Conservation (phyloP, 2,797 vertebrate species). For the Ceryle rudis region DNA sequence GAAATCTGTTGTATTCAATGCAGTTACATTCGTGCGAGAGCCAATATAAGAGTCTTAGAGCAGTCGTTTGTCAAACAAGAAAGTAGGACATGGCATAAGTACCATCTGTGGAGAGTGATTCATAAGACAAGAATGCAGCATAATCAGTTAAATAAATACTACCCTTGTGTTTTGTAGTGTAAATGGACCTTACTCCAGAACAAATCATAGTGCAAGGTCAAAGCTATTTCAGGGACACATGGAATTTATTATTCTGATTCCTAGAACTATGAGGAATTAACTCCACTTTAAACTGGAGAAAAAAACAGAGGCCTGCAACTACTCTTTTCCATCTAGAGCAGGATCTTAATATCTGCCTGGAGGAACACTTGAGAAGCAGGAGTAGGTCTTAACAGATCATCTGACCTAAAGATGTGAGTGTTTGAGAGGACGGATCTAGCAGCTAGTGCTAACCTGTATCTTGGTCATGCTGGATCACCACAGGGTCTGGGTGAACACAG, state of each 20-base stretch:
- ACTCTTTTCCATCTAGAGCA: background rate
- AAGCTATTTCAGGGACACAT: background rate
- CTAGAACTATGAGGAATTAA: conserved; percentile 23
- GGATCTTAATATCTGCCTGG: background rate
- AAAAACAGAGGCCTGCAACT: background rate
- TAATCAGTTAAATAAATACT: conserved; percentile 72
- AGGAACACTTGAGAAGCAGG: accelerated
- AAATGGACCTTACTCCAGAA: conserved; percentile 39
- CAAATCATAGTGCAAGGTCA: conserved; percentile 48
- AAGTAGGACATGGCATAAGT: conserved; percentile 62
- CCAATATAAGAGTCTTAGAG: conserved; percentile 13
- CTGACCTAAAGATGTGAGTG: background rate
- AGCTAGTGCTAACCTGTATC: background rate
- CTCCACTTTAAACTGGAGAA: background rate
- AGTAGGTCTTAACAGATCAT: background rate
- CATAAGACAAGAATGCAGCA: conserved; percentile 61
- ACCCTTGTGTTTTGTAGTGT: conserved; percentile 52
- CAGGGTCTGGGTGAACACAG: accelerated
- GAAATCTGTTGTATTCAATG: background rate
- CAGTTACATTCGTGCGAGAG: background rate
- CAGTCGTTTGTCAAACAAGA: conserved; percentile 1
- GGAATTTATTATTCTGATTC: conserved; percentile 39
- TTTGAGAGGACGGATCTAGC: background rate
- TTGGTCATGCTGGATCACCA: background rate
- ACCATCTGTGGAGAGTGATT: conserved; percentile 69